These are phyloP conservation scores for Corvus hawaiiensis DNA, from an alignment of 2,113 vertebrate species.

Conservation along the genomic window DNA sequence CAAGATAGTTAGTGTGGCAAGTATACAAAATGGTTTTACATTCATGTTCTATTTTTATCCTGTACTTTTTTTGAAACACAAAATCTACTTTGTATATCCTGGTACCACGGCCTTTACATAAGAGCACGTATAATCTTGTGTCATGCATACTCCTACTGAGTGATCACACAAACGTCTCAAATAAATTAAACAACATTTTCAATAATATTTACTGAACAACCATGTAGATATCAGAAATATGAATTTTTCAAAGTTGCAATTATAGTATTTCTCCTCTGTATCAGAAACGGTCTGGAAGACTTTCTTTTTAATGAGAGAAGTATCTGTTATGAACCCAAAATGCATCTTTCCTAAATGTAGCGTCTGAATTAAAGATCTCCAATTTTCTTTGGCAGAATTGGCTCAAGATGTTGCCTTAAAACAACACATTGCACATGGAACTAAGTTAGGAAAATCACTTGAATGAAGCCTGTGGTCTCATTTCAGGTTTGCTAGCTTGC, in stretches of 20 bases:
- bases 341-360: background rate
- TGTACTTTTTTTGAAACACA: background rate
- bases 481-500: background rate
- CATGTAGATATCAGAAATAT: background rate
- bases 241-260: background rate
- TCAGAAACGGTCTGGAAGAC: background rate
- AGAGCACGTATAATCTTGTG: background rate
- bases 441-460: background rate
- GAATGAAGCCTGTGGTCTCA: background rate
- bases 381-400: background rate
- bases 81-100: background rate
- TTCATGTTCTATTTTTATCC: background rate
- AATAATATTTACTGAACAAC: background rate
- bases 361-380: background rate
- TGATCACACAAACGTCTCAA: background rate
- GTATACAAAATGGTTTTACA: background rate
- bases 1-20: background rate
- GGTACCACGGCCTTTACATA: background rate
- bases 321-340: background rate
- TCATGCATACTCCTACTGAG: background rate
- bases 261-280: background rate
- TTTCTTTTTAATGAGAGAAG: background rate
- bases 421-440: background rate
- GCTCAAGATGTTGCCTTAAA: background rate
- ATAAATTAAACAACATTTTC: background rate